phyloP scores from a whole-genome alignment of 2,113 vertebrate species.

The Sturnira hondurensis region DNA sequence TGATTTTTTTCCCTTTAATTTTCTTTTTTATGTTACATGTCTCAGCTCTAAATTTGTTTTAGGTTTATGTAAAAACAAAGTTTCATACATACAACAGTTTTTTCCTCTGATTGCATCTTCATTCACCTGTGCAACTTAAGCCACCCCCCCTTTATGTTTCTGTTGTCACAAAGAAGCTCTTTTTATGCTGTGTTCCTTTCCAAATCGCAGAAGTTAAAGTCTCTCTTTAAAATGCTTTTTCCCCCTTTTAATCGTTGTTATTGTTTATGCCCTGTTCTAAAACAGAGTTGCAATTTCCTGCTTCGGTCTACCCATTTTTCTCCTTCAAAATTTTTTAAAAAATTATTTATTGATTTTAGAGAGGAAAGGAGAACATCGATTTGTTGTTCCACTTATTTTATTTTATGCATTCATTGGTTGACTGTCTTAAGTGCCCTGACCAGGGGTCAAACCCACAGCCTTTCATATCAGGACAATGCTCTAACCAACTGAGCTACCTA shows the following conservation, averaged over 20 bases:
- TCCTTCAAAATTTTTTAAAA: background rate
- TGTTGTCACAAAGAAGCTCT: background rate
- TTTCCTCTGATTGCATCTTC: background rate
- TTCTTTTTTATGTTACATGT: background rate
- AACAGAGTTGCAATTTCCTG: background rate
- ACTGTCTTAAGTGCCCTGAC: background rate
- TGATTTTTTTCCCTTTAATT: background rate
- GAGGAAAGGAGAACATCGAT: background rate
- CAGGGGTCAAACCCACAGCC: background rate
- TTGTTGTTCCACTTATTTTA: background rate
- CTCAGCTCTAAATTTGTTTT: background rate
- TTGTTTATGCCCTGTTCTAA: background rate
- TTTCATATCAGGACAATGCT: background rate
- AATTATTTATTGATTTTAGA: background rate
- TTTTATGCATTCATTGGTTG: background rate
- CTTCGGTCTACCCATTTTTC: background rate
- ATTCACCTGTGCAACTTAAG: background rate
- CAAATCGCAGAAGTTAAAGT: background rate
- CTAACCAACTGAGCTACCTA: background rate
- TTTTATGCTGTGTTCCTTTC: background rate
- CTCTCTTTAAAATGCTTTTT: background rate
- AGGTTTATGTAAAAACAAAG: background rate
- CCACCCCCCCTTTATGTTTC: background rate
- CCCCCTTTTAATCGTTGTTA: background rate
- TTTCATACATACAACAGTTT: background rate